Evolutionary conservation across 2,888 invertebrate species (phyloP), one percentile per base, ranked within the genome.

Genomic region (Germaria angustata): DNA sequence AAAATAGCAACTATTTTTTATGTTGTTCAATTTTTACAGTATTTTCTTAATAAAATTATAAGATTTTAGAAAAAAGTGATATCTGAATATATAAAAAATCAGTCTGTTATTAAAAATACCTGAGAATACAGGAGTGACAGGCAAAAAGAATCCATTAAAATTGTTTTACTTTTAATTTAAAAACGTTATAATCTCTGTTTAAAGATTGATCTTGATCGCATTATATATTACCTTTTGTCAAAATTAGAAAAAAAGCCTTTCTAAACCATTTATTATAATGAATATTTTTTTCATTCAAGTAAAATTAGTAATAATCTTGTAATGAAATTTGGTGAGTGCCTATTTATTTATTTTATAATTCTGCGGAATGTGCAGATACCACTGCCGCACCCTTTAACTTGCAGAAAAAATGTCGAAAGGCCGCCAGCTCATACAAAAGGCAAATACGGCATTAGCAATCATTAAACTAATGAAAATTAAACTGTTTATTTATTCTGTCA

Each of bases 401-500:
- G 49, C 46, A 69, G 57, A 39, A 76, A 73, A 81, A 81, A 81
- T 81, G 81, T 78, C 81, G 78, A 81, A 81, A 72, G 81, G 78
- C 81, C 73, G 81, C 63, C 49, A 44, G n/a, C 36, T 61, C 81
- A 61, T 72, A 76, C 59, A 76, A 66, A 36, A 36, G 11, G n/a
- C 39, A 41, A 39, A 57, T 39, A 24, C 22, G 44, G 36, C 22
- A 59, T 72, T 59, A 79, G 59, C 65, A 72, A 63, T 73, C 61
- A 63, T 81, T 53, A 61, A 63, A 69, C 55, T 69, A 78, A 73
- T 78, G 78, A 81, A 81, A 81, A 81, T 73, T 78, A 78, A 81
- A 81, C 39, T 68, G 73, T 78, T 81, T 81, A 76, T 81, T 78
- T 78, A 72, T 46, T 77, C 61, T 81, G 81, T 66, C 81, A 81